phyloP scores from a whole-genome alignment of 1,140 invertebrate genomes.

The Pogonus chalceus region DNA sequence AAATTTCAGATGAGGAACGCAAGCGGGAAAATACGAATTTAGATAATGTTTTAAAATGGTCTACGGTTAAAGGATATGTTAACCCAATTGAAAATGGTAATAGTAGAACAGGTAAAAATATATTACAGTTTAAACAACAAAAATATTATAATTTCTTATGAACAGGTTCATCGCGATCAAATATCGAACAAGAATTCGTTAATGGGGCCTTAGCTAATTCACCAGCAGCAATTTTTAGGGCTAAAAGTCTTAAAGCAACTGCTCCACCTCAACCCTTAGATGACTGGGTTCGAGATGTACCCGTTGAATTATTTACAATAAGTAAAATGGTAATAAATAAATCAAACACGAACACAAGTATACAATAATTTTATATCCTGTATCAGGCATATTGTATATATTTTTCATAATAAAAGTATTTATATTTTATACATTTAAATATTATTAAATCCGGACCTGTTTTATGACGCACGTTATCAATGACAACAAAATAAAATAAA shows the following conservation, averaged over 20 bases:
- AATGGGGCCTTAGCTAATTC: neutral
- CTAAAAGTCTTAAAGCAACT: conserved; percentile 1
- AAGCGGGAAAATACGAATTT: conserved; percentile 17
- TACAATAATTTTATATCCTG: no score
- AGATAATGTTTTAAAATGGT: conserved; percentile 32
- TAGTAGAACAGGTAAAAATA: neutral
- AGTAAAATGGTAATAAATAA: conserved; percentile 26
- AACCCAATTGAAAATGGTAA: neutral
- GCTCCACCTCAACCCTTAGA: conserved; percentile 12
- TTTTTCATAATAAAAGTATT: no score
- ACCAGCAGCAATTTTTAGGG: conserved; percentile 10
- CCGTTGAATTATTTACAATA: conserved; percentile 37
- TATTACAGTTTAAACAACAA: neutral
- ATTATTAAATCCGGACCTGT: no score
- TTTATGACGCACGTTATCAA: no score
- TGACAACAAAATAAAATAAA: no score
- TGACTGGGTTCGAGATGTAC: conserved; percentile 34
- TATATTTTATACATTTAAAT: no score
- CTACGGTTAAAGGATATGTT: conserved; percentile 23
- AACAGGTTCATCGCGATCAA: conserved; percentile 19
- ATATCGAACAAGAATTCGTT: conserved; percentile 6
- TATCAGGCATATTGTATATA: no score
- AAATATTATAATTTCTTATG: neutral
- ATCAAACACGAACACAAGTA: neutral
- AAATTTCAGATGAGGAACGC: neutral